Evolutionary conservation across 2,113 vertebrate species (phyloP).

Genomic region (Pseudolaguvia tuberculata): DNA sequence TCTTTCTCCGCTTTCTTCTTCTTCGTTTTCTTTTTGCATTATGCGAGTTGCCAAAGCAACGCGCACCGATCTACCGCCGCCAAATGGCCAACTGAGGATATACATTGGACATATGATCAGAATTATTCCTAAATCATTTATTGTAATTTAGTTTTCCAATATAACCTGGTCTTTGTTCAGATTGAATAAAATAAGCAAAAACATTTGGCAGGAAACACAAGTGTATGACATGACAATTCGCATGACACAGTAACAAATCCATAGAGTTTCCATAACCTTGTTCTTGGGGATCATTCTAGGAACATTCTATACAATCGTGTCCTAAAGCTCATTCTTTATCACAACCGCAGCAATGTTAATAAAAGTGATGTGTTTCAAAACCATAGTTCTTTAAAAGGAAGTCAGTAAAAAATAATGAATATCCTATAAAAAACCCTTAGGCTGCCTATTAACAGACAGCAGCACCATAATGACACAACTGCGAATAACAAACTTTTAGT

Average conservation of each 20-base stretch:
- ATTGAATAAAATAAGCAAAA: no score
- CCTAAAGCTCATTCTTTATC: neutral
- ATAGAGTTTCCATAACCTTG: neutral
- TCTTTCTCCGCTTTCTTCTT: slow-evolving; percentile 9
- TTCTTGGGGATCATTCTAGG: neutral
- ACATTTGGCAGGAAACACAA: neutral
- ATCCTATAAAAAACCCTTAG: neutral
- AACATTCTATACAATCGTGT: neutral
- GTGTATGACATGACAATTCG: neutral
- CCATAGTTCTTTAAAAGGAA: neutral
- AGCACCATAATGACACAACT: neutral
- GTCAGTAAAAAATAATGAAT: neutral
- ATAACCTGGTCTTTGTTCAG: no score
- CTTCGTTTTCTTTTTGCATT: neutral
- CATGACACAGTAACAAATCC: neutral
- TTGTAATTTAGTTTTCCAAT: no score
- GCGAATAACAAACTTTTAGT: neutral
- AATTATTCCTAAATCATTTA: no score
- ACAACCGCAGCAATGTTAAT: no score
- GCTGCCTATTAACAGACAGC: neutral
- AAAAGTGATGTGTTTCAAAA: neutral
- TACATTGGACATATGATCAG: no score
- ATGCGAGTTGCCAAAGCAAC: slow-evolving; percentile 1
- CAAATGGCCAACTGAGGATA: neutral
- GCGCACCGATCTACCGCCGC: neutral